phyloP scores from a whole-genome alignment of 1,140 invertebrate genomes.

The Pygmarrhopalites habei region DNA sequence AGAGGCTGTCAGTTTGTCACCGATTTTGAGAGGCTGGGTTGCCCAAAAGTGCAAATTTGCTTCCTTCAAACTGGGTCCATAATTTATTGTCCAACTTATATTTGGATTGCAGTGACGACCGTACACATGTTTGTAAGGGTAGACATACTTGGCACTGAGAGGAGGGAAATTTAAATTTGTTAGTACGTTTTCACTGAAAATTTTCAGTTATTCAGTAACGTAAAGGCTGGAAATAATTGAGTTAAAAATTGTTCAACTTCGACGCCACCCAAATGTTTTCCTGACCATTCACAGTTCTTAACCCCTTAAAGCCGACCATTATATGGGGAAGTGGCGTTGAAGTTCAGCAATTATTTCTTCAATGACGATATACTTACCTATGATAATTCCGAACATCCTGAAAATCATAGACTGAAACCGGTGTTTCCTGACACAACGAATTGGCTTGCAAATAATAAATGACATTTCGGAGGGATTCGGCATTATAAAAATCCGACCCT shows the following conservation, averaged over 20 bases:
- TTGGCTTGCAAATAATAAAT: neutral
- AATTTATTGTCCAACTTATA: conserved; percentile 5
- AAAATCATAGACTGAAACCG: neutral
- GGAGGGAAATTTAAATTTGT: too few species aligned
- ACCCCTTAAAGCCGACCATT: too few species aligned
- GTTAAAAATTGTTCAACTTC: too few species aligned
- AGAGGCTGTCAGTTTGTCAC: neutral
- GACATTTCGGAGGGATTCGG: neutral
- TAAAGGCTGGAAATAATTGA: too few species aligned
- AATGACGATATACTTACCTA: too few species aligned
- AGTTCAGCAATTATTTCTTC: too few species aligned
- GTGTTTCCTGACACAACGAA: conserved; percentile 2
- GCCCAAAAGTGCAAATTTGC: neutral
- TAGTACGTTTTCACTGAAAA: too few species aligned
- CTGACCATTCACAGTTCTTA: too few species aligned
- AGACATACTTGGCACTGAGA: conserved; percentile 4
- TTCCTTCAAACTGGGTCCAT: neutral
- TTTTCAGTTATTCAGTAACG: too few species aligned
- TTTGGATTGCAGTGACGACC: conserved; percentile 3
- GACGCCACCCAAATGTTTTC: too few species aligned
- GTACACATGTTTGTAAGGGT: conserved; percentile 2
- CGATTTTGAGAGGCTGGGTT: neutral
- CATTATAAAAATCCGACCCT: neutral
- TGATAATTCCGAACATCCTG: neutral
- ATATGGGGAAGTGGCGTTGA: too few species aligned